Evolutionary conservation across 1,140 invertebrate species (phyloP), one percentile per base, ranked within the genome.

Genomic region (Lepidotrigona ventralis): DNA sequence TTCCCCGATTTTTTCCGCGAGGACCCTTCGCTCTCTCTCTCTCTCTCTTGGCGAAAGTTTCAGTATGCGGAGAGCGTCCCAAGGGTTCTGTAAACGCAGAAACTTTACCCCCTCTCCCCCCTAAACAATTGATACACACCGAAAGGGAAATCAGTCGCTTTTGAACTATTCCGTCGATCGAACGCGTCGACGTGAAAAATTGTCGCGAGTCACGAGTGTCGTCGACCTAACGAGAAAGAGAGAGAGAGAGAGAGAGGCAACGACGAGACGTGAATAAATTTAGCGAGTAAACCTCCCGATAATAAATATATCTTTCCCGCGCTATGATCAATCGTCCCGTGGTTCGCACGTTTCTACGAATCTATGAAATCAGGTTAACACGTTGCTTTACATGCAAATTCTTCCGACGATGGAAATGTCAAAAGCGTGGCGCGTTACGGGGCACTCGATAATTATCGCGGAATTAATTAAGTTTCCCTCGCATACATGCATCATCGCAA

Each of bases 41-140:
- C 54, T 84, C 71, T 85, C 70, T 74, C 75, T n/a, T 5, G 76
- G 64, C 54, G 9, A 83, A 88, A 88, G 53, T 88, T 88, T 83
- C 53, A 74, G 33, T 63, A 33, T 58, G 77, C 23, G 56, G 69
- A 70, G 23, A 23, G 26, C 51, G 51, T 71, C 83, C 85, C 87
- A 54, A 26, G 84, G 87, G 84, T 39, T 86, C 87, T 68, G 86
- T 80, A 69, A 82, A 82, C 63, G 70, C 70, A 76, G 75, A 80
- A 88, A 88, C 84, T 85, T 77, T 6, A 21, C 79, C 29, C 60
- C n/a, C 64, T 12, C 54, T 63, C 29, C 75, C 84, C 46, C 75
- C 87, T 88, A 73, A 83, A 87, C 87, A 88, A 88, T 86, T 83
- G 86, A 88, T 88, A 81, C 86, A 81, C 86, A 63, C 64, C 53